Percentiles rank a stretch among this genome's conserved stretches.
Conservation (phyloP, 2,113 vertebrate genomes). For the Prionailurus viverrinus region DNA sequence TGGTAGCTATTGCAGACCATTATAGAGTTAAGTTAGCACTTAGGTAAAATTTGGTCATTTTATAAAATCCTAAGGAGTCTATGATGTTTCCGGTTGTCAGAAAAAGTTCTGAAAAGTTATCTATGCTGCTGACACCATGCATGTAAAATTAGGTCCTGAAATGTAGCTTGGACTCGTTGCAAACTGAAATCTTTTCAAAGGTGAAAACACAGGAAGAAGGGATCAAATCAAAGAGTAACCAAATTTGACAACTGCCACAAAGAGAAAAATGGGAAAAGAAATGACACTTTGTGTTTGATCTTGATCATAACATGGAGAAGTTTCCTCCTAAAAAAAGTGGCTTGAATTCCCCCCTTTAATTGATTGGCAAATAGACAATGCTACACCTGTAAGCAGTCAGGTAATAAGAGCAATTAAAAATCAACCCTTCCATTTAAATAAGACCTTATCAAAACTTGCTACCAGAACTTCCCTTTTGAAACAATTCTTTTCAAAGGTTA, state of each 20-base stretch:
- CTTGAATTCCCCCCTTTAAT: background rate
- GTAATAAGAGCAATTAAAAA: background rate
- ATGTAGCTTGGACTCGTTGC: background rate
- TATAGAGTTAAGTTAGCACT: background rate
- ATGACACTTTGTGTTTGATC: background rate
- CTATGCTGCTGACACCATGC: background rate
- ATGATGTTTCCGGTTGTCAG: background rate
- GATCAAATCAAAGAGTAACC: slow-evolving; percentile 8
- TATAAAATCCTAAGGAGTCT: background rate
- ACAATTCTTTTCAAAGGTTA: slow-evolving; percentile 18
- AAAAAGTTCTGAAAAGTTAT: background rate
- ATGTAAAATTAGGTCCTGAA: background rate
- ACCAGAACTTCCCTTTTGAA: background rate
- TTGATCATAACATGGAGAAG: background rate
- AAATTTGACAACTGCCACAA: background rate
- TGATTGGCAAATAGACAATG: background rate
- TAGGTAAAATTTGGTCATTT: slow-evolving; percentile 47
- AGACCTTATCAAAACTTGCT: background rate
- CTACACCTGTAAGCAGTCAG: background rate
- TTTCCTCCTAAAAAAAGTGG: background rate
- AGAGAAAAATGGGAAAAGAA: slow-evolving; percentile 14
- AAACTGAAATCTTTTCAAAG: background rate
- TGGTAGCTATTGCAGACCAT: background rate
- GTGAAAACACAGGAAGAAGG: background rate
- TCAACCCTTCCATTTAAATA: background rate